Conservation (phyloP, 2,888 invertebrate genomes). For the Phortica magna region DNA sequence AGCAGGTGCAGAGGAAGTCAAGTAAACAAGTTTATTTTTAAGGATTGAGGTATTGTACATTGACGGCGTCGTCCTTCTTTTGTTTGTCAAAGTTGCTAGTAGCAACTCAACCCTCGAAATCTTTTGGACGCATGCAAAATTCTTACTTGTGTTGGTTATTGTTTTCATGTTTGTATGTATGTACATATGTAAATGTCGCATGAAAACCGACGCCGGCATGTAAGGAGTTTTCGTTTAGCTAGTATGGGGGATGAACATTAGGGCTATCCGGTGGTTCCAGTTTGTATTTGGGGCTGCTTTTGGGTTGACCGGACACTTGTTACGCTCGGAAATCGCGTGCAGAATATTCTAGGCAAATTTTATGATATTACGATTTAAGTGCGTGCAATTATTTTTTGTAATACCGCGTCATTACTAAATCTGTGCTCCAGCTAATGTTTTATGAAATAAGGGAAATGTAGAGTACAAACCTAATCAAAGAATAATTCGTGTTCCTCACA, state of each 20-base stretch:
- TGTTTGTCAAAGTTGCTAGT: conserved; percentile 71
- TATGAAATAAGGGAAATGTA: no score
- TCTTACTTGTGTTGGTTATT: conserved; percentile 2
- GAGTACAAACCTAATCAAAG: no score
- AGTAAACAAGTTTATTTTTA: conserved; percentile 59
- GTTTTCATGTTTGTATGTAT: no score
- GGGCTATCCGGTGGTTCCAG: neutral
- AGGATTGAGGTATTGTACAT: conserved; percentile 36
- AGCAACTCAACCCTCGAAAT: conserved; percentile 64
- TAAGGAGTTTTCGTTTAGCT: neutral
- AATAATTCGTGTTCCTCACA: no score
- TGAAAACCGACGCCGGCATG: neutral
- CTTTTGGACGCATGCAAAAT: conserved; percentile 51
- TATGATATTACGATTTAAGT: no score
- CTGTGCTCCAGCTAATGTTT: no score
- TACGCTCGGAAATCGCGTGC: neutral
- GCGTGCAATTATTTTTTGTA: no score
- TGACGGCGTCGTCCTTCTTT: conserved; percentile 40
- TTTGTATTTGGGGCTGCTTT: neutral
- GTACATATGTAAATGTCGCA: conserved; percentile 13
- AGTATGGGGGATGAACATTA: neutral
- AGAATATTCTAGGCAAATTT: no score
- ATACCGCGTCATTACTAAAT: no score
- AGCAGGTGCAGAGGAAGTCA: conserved; percentile 53
- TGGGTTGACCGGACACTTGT: neutral